Evolutionary conservation across 2,113 vertebrate genomes (phyloP).

Genomic region (Lethenteron camtschaticum): DNA sequence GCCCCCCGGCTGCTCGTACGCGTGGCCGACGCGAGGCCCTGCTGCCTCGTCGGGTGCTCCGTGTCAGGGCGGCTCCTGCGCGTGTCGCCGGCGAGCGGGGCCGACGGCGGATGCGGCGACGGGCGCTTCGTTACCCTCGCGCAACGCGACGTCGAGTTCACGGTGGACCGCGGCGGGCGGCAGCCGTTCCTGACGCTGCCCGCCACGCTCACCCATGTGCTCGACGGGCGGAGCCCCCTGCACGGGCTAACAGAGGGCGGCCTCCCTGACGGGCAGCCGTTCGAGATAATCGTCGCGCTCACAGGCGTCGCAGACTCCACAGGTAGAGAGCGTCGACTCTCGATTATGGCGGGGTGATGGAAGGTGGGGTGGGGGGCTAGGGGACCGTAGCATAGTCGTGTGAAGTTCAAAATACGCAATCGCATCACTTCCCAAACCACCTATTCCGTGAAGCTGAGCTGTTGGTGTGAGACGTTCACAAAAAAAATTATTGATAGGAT

Average conservation of each 20-base stretch:
- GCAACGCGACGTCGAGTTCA: constrained; percentile 52
- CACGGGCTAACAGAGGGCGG: constrained; percentile 23
- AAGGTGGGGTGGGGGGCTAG: no score
- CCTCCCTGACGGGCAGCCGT: no score
- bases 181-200: constrained; percentile 67
- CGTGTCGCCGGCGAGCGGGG: constrained; percentile 18
- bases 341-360: no score
- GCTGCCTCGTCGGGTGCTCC: constrained; percentile 63
- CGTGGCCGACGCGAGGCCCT: constrained; percentile 53
- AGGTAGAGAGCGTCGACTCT: no score
- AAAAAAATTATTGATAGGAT: no score
- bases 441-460: no score
- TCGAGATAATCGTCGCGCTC: no score
- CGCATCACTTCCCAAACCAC: no score
- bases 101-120: constrained; percentile 12
- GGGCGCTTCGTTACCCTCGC: constrained; percentile 61
- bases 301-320: no score
- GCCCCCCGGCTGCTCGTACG: constrained; percentile 75
- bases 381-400: no score
- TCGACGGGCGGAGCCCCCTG: constrained; percentile 50
- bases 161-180: constrained; percentile 55
- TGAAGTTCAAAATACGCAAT: no score
- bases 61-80: constrained; percentile 54
- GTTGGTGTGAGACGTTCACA: no score
- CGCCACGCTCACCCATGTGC: constrained; percentile 60